Evolutionary conservation across 2,888 invertebrate genomes (phyloP).

Genomic region (Pegoplata infirma): DNA sequence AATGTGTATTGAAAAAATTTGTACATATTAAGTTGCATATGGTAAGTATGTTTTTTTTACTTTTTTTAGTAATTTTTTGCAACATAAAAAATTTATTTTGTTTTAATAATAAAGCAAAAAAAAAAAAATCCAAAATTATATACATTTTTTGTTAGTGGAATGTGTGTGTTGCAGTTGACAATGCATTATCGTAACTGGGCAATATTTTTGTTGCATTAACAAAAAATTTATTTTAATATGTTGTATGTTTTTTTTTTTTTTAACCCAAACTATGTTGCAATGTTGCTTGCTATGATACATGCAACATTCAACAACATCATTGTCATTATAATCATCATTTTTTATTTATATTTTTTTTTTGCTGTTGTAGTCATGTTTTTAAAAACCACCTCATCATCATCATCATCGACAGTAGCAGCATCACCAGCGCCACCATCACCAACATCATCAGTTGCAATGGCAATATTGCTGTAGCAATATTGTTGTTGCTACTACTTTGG

Average conservation of each 20-base stretch:
- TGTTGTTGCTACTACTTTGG: background rate
- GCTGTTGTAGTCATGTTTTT: conserved; percentile 26
- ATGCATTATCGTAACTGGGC: conserved; percentile 75
- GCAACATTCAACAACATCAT: conserved; percentile 1
- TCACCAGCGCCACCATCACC: background rate
- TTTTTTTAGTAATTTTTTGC: conserved; percentile 9
- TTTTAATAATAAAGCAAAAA: background rate
- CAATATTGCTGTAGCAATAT: no score
- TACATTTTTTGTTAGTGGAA: conserved; percentile 1
- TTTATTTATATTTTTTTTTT: no score
- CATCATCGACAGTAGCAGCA: background rate
- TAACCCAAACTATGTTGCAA: conserved; percentile 26
- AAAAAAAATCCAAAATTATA: conserved; percentile 46
- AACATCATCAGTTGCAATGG: no score
- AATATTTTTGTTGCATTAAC: conserved; percentile 66
- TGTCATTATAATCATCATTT: conserved; percentile 22
- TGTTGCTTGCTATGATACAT: background rate
- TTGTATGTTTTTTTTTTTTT: background rate
- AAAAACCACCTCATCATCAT: background rate
- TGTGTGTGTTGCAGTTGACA: conserved; percentile 72
- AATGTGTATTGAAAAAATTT: conserved; percentile 44
- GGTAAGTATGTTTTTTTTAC: background rate
- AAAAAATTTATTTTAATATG: background rate
- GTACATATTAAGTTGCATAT: conserved; percentile 40
- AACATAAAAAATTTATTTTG: conserved; percentile 23